Percentiles rank a stretch among this genome's conserved stretches.
These are phyloP conservation scores for Pipistrellus pipistrellus DNA, from an alignment of 2,797 vertebrate species.

Conservation along the genomic window DNA sequence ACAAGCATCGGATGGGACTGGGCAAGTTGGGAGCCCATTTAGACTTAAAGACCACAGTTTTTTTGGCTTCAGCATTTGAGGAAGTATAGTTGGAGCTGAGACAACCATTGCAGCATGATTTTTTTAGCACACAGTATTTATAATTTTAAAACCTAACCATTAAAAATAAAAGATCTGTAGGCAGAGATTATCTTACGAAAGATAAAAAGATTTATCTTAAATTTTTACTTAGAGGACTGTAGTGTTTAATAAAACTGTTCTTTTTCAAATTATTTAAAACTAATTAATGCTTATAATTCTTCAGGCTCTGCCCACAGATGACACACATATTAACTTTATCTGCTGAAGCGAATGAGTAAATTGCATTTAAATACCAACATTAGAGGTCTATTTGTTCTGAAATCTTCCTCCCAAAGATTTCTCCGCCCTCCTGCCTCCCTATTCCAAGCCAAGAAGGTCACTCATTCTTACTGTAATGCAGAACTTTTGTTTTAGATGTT, in stretches of 20 bases:
- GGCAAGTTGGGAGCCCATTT: not conserved
- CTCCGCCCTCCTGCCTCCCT: conserved; percentile 17
- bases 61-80: conserved; percentile 39
- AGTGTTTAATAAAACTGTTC: conserved; percentile 68
- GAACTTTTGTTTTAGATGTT: conserved; percentile 62
- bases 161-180: conserved; percentile 53
- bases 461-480: conserved; percentile 66
- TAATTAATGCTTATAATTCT: conserved; percentile 81
- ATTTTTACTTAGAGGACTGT: conserved; percentile 30
- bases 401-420: conserved; percentile 59
- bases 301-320: conserved; percentile 67
- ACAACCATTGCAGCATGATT: not conserved
- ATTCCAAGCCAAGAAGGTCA: conserved; percentile 76
- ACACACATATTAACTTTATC: conserved; percentile 67
- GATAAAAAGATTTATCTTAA: conserved; percentile 70
- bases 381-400: conserved; percentile 74
- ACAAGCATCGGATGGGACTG: not conserved
- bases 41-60: not conserved
- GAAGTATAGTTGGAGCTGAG: conserved; percentile 3
- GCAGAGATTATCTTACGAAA: conserved; percentile 69
- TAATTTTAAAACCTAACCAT: conserved; percentile 66
- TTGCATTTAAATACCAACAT: conserved; percentile 74
- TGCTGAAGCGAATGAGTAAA: conserved; percentile 37
- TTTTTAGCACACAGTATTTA: conserved; percentile 61
- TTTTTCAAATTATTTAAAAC: conserved; percentile 83